These are phyloP conservation scores for Rhizoglyphus robini DNA, from an alignment of 1,140 invertebrate genomes.

Conservation along the genomic window DNA sequence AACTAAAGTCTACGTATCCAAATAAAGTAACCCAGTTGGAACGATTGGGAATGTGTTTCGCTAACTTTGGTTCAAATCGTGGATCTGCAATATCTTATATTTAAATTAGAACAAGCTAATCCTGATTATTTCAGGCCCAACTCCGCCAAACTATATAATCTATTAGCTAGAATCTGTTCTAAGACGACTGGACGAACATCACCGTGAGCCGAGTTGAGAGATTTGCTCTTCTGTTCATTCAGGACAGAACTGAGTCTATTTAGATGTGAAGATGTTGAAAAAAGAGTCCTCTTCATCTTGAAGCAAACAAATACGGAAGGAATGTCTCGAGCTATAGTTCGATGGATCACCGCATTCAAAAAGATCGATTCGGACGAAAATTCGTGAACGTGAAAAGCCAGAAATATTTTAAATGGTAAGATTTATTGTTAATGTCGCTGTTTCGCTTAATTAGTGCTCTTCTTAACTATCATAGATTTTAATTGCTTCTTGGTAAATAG, in stretches of 20 bases:
- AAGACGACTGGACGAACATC: neutral
- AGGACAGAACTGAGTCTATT: slow-evolving; percentile 22
- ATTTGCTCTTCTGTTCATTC: too few relatives aligned
- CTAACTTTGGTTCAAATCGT: slow-evolving; percentile 13
- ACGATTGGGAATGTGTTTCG: slow-evolving; percentile 79
- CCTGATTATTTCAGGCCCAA: slow-evolving; percentile 26
- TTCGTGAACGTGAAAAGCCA: slow-evolving; percentile 87
- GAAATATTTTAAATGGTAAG: slow-evolving; percentile 98
- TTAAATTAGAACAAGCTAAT: slow-evolving; percentile 75
- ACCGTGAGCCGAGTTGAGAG: too few relatives aligned
- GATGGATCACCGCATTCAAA: slow-evolving; percentile 88
- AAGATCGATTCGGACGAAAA: slow-evolving; percentile 96
- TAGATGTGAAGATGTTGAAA: slow-evolving; percentile 19
- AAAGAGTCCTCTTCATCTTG: slow-evolving; percentile 18
- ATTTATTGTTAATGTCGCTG: slow-evolving; percentile 40
- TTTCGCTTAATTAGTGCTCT: neutral
- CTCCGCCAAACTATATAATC: too few relatives aligned
- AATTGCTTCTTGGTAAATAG: too few relatives aligned
- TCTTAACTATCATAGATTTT: neutral
- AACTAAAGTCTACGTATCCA: slow-evolving; percentile 60
- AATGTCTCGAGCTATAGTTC: slow-evolving; percentile 30
- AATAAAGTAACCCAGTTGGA: slow-evolving; percentile 76
- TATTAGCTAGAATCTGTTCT: too few relatives aligned
- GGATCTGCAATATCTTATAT: slow-evolving; percentile 52
- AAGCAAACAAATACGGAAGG: slow-evolving; percentile 15